A percentile compares a stretch with the other conserved stretches of the same genome.
Conservation (phyloP, 2,888 invertebrate species). For the Melanchra persicariae region DNA sequence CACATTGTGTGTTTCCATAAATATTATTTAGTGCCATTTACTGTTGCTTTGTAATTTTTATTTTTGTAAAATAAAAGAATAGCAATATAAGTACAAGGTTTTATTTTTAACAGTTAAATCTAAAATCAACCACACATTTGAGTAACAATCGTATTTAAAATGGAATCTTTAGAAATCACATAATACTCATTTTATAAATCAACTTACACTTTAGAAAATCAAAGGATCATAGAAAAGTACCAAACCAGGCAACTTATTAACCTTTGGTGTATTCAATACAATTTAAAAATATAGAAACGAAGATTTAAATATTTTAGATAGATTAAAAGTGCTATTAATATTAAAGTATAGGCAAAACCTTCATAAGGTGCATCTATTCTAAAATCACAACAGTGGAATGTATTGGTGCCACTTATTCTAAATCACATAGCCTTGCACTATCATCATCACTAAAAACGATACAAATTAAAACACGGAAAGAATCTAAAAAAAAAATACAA, state of each 20-base stretch:
- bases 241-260: constrained; percentile 66
- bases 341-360: constrained; percentile 66
- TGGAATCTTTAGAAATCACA: constrained; percentile 69
- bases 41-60: constrained; percentile 21
- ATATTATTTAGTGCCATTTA: constrained; percentile 28
- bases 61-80: constrained; percentile 52
- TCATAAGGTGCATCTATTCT: constrained; percentile 78
- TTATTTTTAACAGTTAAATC: constrained; percentile 83
- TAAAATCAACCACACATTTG: constrained; percentile 79
- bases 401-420: constrained; percentile 85
- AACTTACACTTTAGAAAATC: constrained; percentile 68
- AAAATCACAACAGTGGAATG: constrained; percentile 89
- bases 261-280: constrained; percentile 73
- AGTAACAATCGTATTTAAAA: constrained; percentile 76
- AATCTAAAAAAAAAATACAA: constrained; percentile 70
- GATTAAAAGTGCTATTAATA: constrained; percentile 66
- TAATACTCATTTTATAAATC: constrained; percentile 71
- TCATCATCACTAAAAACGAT: constrained; percentile 68
- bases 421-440: constrained; percentile 87
- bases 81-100: constrained; percentile 73
- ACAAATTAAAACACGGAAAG: constrained; percentile 71
- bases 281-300: constrained; percentile 70
- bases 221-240: constrained; percentile 66
- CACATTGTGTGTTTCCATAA: constrained; percentile 28
- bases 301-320: constrained; percentile 65